Percentiles rank a stretch among this genome's conserved stretches.
These are phyloP conservation scores for Bucorvus abyssinicus DNA, from an alignment of 2,797 vertebrate species.

Conservation along the genomic window DNA sequence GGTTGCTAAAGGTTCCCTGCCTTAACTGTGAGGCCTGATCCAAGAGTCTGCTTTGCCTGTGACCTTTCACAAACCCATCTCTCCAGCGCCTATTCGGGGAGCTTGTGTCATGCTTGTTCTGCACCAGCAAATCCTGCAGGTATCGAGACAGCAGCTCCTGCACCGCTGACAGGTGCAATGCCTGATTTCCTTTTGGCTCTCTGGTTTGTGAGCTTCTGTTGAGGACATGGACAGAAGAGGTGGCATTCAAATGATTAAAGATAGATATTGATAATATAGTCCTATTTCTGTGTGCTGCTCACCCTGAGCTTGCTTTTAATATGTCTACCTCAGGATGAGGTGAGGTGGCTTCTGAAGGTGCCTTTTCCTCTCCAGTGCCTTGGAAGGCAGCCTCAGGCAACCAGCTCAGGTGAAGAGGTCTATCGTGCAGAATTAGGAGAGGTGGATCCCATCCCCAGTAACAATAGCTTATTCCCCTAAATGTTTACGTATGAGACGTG, in stretches of 20 bases:
- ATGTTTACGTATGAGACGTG: fast-evolving
- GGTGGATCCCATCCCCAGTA: neutral
- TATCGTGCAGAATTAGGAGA: neutral
- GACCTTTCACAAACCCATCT: neutral
- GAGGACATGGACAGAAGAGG: neutral
- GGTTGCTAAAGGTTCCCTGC: neutral
- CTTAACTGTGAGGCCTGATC: neutral
- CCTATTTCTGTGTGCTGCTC: neutral
- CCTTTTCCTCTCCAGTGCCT: neutral
- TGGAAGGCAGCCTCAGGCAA: neutral
- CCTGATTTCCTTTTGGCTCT: neutral
- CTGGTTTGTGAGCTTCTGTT: neutral
- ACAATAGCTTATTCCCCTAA: neutral
- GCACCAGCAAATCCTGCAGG: neutral
- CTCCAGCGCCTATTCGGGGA: neutral
- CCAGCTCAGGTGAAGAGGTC: neutral
- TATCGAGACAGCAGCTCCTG: neutral
- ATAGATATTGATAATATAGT: neutral
- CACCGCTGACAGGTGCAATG: too few species aligned
- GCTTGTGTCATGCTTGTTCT: fast-evolving
- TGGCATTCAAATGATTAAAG: neutral
- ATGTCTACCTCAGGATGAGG: neutral
- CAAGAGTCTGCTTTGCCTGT: neutral
- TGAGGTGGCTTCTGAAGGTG: neutral
- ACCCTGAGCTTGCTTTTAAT: neutral